Evolutionary conservation across 2,113 vertebrate species (phyloP), one percentile per base, ranked within the genome.

Genomic region (Rhizomys pruinosus): DNA sequence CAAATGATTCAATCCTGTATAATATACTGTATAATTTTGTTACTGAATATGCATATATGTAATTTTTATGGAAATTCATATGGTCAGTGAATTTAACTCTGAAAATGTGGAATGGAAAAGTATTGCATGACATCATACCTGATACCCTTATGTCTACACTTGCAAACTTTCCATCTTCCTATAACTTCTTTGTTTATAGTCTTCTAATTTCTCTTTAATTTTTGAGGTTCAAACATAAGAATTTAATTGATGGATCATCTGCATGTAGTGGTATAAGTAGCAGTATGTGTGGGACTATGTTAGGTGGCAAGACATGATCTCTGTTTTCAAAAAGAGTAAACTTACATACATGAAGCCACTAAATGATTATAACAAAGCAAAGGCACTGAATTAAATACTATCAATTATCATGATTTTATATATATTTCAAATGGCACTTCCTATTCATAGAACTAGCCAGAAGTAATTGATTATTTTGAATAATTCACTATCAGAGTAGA

Each of bases 331-430:
- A 29, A 39, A 77, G 2, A 59, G 22, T 84, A 68, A 68, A 82
- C 13, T 34, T 84, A 66, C 82, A 23, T 61, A 27, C 13, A 47
- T n/a, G 47, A 94, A 82, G 23, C 73, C 95, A 94, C 96, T 90
- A 96, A 96, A 71, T 94, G 91, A 78, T 8, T 93, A 94, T 84
- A 69, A 52, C 42, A 29, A 92, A 85, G 84, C 84, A 29, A 90
- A 95, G 89, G 72, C 74, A 27, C 19, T 93, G 91, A 96, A 88
- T 96, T 96, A 97, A 91, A 93, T 94, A 89, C 94, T 90, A 82
- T 93, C 74, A 94, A 94, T 37, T 72, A 72, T 37, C 27, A 63
- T 97, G 86, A 97, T 95, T 93, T n/a, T 52, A 52, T 52, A 93
- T 76, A 71, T 42, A 68, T 69, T 91, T 93, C 78, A 82, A 94